These are phyloP conservation scores for Channallabes apus DNA, from an alignment of 2,797 vertebrate species.

Conservation along the genomic window DNA sequence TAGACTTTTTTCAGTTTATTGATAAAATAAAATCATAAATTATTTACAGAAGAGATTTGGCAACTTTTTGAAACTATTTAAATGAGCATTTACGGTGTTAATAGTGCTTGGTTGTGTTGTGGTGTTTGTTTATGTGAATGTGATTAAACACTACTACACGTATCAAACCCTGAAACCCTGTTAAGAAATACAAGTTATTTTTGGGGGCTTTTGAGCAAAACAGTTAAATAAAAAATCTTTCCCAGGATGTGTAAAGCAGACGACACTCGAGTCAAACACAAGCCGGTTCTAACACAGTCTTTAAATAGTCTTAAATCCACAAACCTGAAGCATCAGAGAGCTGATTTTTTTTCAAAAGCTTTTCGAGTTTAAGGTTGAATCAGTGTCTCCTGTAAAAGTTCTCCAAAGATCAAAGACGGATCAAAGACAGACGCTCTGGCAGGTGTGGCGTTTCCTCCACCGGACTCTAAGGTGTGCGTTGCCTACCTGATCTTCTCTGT, in stretches of 20 bases:
- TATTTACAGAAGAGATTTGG: background rate
- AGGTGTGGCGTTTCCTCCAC: slow-evolving; percentile 18
- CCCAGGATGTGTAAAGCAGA: background rate
- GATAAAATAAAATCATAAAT: background rate
- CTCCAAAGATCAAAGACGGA: background rate
- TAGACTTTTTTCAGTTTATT: background rate
- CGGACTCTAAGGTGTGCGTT: background rate
- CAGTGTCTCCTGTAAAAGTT: background rate
- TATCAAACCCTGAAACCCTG: background rate
- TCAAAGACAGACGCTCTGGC: background rate
- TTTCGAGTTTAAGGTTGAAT: background rate
- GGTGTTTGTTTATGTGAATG: background rate
- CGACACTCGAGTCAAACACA: background rate
- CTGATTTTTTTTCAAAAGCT: background rate
- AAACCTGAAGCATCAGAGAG: background rate
- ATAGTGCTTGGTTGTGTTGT: background rate
- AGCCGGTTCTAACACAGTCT: background rate
- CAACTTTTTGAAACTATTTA: background rate
- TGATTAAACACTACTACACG: background rate
- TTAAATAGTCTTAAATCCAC: slow-evolving; percentile 7
- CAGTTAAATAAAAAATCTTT: background rate
- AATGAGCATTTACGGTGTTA: background rate
- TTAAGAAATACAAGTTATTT: background rate
- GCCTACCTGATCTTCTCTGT: slow-evolving; percentile 41
- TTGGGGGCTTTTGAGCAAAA: background rate